Evolutionary conservation across 1,140 invertebrate genomes (phyloP).

Genomic region (Bombus terrestris): DNA sequence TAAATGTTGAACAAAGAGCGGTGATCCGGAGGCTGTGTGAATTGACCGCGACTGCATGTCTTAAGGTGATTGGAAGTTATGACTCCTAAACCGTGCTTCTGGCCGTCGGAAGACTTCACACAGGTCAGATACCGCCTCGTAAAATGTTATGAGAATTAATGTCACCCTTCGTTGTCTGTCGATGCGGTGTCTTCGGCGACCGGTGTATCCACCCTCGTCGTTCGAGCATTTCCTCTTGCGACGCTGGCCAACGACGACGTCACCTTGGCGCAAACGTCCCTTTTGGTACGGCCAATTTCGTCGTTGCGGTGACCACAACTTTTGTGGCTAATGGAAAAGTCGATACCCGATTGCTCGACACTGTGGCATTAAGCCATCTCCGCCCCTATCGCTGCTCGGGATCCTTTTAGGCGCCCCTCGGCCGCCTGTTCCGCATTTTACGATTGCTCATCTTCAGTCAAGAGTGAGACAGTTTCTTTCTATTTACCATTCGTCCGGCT

Average conservation of each 20-base stretch:
- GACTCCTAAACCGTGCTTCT: conserved; percentile 80
- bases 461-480: not conserved
- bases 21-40: conserved; percentile 36
- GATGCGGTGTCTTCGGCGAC: conserved; percentile 51
- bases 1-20: conserved; percentile 43
- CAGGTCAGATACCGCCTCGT: conserved; percentile 81
- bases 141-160: conserved; percentile 83
- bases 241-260: conserved; percentile 32
- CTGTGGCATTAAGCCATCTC: conserved; percentile 52
- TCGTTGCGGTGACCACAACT: conserved; percentile 78
- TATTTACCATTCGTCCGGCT: not conserved
- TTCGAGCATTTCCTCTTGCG: conserved; percentile 39
- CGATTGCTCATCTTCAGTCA: conserved; percentile 33
- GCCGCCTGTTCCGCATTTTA: conserved; percentile 40
- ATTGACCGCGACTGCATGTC: conserved; percentile 78
- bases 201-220: conserved; percentile 35
- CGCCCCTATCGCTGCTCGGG: conserved; percentile 43
- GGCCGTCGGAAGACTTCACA: conserved; percentile 79
- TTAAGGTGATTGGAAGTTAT: conserved; percentile 82
- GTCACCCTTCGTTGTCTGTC: conserved; percentile 66
- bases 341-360: conserved; percentile 78
- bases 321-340: conserved; percentile 80
- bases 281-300: conserved; percentile 76
- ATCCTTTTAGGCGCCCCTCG: conserved; percentile 41
- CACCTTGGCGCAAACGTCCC: conserved; percentile 57